Evolutionary conservation across 1,140 invertebrate species (phyloP).

Genomic region (Hestina assimilis): DNA sequence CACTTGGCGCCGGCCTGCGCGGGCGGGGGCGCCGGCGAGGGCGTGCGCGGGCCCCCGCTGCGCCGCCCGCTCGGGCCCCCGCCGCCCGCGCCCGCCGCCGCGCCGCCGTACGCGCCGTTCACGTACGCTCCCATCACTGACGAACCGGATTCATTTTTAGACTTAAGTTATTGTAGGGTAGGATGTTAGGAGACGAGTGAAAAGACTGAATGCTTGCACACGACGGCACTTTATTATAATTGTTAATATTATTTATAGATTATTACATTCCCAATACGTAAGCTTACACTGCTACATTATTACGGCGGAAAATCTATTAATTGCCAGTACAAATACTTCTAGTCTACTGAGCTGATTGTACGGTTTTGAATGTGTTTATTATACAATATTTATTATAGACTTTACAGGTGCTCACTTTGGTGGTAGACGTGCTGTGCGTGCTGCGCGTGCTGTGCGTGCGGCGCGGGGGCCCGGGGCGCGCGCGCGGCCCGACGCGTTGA

Average conservation of each 20-base stretch:
- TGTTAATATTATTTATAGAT: too few relatives aligned
- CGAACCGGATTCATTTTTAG: too few relatives aligned
- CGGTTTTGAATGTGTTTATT: not conserved
- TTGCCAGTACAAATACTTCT: too few relatives aligned
- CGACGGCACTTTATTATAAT: too few relatives aligned
- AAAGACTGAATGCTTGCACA: too few relatives aligned
- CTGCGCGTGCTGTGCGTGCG: constrained; percentile 30
- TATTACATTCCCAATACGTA: too few relatives aligned
- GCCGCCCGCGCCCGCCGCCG: constrained; percentile 14
- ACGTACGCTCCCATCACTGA: constrained; percentile 53
- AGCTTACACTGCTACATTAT: too few relatives aligned
- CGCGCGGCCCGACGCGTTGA: constrained; percentile 46
- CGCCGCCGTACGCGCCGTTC: constrained; percentile 29
- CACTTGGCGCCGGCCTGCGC: constrained; percentile 76
- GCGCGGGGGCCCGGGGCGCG: constrained; percentile 27
- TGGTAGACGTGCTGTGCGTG: constrained; percentile 61
- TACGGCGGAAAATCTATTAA: too few relatives aligned
- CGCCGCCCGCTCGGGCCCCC: constrained; percentile 31
- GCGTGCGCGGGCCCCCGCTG: constrained; percentile 44
- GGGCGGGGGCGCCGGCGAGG: constrained; percentile 42
- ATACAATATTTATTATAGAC: not conserved
- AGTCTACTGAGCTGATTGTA: too few relatives aligned
- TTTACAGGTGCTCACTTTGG: constrained; percentile 52
- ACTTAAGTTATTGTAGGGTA: too few relatives aligned
- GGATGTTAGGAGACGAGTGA: too few relatives aligned